A percentile compares a stretch with the other conserved stretches of the same genome.
phyloP scores from a whole-genome alignment of 2,888 invertebrate genomes.

The Drosophila ustulata region DNA sequence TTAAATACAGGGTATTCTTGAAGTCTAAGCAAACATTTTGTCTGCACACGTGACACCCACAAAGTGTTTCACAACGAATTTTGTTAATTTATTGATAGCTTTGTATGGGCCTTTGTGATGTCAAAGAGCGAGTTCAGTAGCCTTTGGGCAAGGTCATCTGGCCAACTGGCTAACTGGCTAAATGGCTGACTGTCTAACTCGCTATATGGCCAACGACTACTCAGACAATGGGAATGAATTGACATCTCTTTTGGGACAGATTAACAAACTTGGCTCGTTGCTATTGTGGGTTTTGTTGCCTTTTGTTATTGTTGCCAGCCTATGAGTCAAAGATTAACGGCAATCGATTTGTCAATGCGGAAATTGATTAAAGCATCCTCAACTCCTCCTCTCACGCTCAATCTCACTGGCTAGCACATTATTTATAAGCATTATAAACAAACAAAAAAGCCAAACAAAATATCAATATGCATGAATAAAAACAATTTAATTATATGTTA shows the following conservation, averaged over 20 bases:
- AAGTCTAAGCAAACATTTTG: background rate
- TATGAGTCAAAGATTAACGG: conserved; percentile 54
- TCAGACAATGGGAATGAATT: conserved; percentile 47
- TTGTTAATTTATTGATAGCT: conserved; percentile 36
- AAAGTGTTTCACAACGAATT: conserved; percentile 11
- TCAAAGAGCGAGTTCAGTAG: conserved; percentile 56
- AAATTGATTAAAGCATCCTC: conserved; percentile 49
- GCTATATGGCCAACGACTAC: background rate
- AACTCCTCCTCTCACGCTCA: background rate
- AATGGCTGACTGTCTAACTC: background rate
- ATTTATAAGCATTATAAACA: conserved; percentile 6
- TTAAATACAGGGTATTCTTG: background rate
- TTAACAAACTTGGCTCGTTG: conserved; percentile 25
- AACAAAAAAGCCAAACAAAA: conserved; percentile 10
- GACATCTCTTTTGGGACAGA: conserved; percentile 52
- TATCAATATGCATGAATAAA: conserved; percentile 3
- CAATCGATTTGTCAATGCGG: conserved; percentile 58
- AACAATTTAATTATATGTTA: conserved; percentile 36
- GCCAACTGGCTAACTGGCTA: background rate
- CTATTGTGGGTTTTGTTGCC: background rate
- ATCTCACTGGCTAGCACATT: background rate
- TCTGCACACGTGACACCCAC: conserved; percentile 14
- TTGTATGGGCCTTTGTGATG: conserved; percentile 17
- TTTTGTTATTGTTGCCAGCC: conserved; percentile 11
- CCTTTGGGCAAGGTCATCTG: conserved; percentile 57